A percentile compares a stretch with the other conserved stretches of the same genome.
Evolutionary conservation across 2,113 vertebrate genomes (phyloP).

Genomic region (Chaetura pelagica): DNA sequence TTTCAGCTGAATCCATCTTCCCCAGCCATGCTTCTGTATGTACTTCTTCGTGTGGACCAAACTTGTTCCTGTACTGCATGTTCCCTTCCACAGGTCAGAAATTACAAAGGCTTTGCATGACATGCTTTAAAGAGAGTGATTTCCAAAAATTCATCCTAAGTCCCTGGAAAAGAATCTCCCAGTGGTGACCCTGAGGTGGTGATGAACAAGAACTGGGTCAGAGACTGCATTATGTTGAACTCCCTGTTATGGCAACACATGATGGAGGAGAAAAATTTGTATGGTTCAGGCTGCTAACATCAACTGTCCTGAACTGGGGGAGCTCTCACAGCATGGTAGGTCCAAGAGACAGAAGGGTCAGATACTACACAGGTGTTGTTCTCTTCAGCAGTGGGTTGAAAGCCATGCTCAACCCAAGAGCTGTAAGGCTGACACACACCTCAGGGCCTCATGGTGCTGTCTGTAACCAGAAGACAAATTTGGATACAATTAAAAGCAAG

Average conservation of each 20-base stretch:
- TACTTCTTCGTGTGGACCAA: background rate
- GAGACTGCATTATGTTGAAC: background rate
- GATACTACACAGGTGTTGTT: background rate
- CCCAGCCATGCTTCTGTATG: background rate
- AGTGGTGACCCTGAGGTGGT: background rate
- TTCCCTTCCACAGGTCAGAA: background rate
- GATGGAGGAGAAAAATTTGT: background rate
- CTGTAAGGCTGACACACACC: background rate
- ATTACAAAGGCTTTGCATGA: background rate
- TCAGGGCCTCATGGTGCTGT: background rate
- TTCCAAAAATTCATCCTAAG: background rate
- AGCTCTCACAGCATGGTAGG: background rate
- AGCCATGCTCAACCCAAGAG: background rate
- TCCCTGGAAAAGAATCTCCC: background rate
- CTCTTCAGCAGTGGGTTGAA: background rate
- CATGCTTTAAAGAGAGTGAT: background rate
- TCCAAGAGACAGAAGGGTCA: background rate
- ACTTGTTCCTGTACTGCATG: background rate
- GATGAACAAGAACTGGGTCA: background rate
- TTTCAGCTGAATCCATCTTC: background rate
- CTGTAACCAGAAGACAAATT: background rate
- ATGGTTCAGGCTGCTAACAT: background rate
- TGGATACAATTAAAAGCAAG: background rate
- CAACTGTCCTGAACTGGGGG: background rate
- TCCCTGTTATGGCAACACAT: background rate